phyloP scores from a whole-genome alignment of 2,888 invertebrate species.

The Alcis repandata region DNA sequence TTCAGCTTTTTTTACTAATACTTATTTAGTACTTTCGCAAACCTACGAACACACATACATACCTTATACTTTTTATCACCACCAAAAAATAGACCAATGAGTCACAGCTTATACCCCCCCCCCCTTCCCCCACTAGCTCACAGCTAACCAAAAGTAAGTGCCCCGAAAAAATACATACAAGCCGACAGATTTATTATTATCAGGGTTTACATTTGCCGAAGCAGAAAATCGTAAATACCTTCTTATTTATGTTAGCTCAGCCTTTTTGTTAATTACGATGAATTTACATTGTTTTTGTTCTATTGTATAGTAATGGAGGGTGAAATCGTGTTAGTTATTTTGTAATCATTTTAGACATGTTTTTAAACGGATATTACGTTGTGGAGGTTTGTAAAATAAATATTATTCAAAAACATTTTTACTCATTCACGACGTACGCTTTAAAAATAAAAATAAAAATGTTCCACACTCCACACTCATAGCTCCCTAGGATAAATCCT shows the following conservation, averaged over 20 bases:
- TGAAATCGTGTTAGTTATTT: slow-evolving; percentile 5
- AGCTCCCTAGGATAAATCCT: too few species aligned
- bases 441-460: too few species aligned
- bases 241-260: slow-evolving; percentile 31
- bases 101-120: neutral
- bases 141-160: slow-evolving; percentile 34
- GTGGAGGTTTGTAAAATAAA: too few species aligned
- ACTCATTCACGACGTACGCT: too few species aligned
- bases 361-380: too few species aligned
- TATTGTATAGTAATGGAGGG: slow-evolving; percentile 9
- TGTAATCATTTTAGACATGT: neutral
- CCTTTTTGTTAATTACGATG: slow-evolving; percentile 39
- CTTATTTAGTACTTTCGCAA: too few species aligned
- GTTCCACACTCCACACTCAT: too few species aligned
- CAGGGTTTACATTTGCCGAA: slow-evolving; percentile 33
- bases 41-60: too few species aligned
- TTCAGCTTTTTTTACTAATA: too few species aligned
- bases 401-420: too few species aligned
- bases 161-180: slow-evolving; percentile 32
- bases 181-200: slow-evolving; percentile 37
- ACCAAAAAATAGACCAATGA: neutral
- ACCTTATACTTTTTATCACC: neutral
- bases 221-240: slow-evolving; percentile 37
- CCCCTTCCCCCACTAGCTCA: slow-evolving; percentile 4
- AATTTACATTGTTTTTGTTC: slow-evolving; percentile 25